Evolutionary conservation across 2,888 invertebrate species (phyloP), one percentile per base, ranked within the genome.

Genomic region (Leptinotarsa haldemani): DNA sequence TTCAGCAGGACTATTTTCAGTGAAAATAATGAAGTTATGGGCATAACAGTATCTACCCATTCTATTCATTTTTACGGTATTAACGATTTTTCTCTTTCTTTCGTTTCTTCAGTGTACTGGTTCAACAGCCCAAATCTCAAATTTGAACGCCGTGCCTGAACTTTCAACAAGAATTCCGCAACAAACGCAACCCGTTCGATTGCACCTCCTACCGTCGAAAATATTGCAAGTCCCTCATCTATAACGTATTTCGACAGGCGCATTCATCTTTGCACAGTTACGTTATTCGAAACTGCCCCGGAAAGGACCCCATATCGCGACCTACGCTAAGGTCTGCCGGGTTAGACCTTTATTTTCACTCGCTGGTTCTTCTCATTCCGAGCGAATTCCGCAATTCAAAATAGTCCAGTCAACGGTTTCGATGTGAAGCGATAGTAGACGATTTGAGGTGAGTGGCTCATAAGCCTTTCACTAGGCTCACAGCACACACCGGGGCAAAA

Each of bases 231-330:
- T 53, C 18, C 46, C 48, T 40, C 46, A 30, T 30, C 22, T 30
- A 47, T 46, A 67, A 52, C 22, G 53, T 25, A 53, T 53, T 67
- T 67, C 48, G 68, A 68, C 68, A 56, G 53, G 56, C 22, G 13
- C 52, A 68, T 68, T 68, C 25, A 68, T 68, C 56, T 30, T 22
- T 40, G 68, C 68, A 68, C 68, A 56, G 68, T 68, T 68, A 68
- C 68, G 56, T 68, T 56, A 68, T 56, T 68, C 68, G 15, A 68
- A 68, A 56, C 53, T 20, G 68, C 46, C 68, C 52, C 50, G 16
- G 68, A 20, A 50, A 22, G 68, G 68, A 68, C 56, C 68, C 56
- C 68, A 68, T 68, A 68, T 46, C 56, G 68, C 68, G 68, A 68
- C 68, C 68, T 68, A 68, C 56, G 56, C 56, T 68, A 68, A 30